Conservation (phyloP, 2,797 vertebrate genomes). For the Petrocephalus sullivani region DNA sequence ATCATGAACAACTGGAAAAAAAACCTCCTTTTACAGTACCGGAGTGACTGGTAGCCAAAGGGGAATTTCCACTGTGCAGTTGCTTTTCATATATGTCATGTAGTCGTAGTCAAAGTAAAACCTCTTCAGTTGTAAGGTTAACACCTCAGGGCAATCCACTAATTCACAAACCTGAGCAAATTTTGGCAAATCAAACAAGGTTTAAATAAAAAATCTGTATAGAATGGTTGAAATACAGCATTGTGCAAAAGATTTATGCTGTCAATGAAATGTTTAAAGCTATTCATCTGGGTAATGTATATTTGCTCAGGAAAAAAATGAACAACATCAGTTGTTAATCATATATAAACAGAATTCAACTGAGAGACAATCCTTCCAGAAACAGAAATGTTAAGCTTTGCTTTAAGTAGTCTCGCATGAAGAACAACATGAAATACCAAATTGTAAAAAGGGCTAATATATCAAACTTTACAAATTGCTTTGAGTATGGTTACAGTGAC, state of each 20-base stretch:
- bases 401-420: neutral
- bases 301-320: neutral
- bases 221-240: neutral
- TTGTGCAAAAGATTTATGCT: neutral
- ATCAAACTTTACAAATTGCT: neutral
- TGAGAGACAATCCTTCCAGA: neutral
- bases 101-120: constrained; percentile 50
- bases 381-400: neutral
- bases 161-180: constrained; percentile 43
- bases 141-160: constrained; percentile 45
- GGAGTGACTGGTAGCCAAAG: constrained; percentile 22
- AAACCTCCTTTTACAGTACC: constrained; percentile 19
- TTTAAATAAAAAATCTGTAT: neutral
- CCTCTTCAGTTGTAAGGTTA: constrained; percentile 59
- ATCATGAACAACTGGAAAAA: too few relatives aligned
- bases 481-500: neutral
- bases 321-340: neutral
- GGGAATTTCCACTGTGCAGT: constrained; percentile 38
- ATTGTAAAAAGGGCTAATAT: neutral
- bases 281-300: neutral
- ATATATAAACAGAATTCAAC: neutral
- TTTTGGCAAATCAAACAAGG: neutral
- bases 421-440: neutral
- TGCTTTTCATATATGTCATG: constrained; percentile 53
- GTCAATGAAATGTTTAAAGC: neutral